phyloP scores from a whole-genome alignment of 2,797 vertebrate species.

The Delichon dasypus region DNA sequence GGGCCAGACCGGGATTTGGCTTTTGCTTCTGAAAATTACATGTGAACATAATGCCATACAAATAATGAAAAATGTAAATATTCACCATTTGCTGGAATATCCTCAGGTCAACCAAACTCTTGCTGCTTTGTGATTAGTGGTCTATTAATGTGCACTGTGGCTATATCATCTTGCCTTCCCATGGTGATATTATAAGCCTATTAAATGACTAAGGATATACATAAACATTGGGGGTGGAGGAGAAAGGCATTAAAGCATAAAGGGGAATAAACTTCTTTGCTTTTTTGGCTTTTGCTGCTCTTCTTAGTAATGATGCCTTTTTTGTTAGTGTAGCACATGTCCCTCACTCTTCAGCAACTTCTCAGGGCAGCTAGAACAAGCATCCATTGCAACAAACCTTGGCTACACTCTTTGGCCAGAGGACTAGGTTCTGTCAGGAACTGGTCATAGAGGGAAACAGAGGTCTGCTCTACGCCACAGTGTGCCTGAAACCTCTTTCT shows the following conservation, averaged over 20 bases:
- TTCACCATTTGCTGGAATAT: slow-evolving; percentile 34
- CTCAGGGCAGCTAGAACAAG: background rate
- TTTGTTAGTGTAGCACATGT: background rate
- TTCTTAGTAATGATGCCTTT: background rate
- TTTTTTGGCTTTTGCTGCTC: background rate
- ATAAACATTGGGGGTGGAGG: background rate
- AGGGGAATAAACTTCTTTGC: background rate
- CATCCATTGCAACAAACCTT: background rate
- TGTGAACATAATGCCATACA: background rate
- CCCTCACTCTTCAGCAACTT: background rate
- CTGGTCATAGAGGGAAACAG: background rate
- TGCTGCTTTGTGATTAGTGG: slow-evolving; percentile 41
- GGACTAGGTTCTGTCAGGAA: background rate
- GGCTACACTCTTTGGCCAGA: background rate
- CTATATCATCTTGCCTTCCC: slow-evolving; percentile 30
- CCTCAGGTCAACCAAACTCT: slow-evolving; percentile 43
- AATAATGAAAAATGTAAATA: slow-evolving; percentile 31
- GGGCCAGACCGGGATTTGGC: background rate
- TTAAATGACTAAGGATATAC: slow-evolving; percentile 30
- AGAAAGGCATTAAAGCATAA: slow-evolving; percentile 5
- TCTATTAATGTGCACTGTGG: slow-evolving; percentile 32
- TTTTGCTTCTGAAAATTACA: slow-evolving; percentile 30
- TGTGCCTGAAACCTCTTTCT: background rate
- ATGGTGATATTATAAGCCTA: slow-evolving; percentile 38
- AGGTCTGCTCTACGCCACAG: background rate